Evolutionary conservation across 2,797 vertebrate genomes (phyloP).

Genomic region (Sebastes aleutianus): DNA sequence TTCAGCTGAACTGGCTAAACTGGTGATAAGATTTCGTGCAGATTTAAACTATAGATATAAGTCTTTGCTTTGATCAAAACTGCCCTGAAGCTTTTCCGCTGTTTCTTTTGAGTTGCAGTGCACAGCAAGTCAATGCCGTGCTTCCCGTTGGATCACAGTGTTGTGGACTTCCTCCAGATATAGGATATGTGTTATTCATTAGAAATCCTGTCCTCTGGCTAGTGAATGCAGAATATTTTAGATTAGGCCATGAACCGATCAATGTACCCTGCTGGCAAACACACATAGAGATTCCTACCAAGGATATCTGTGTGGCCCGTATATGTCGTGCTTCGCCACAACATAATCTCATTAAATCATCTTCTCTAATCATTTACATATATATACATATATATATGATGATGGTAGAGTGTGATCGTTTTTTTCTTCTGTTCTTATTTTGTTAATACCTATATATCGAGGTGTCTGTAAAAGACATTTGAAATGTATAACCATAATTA

Average conservation of each 20-base stretch:
- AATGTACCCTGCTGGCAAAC: constrained; percentile 58
- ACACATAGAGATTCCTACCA: constrained; percentile 21
- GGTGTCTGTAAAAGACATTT: not conserved
- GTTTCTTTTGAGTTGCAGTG: constrained; percentile 51
- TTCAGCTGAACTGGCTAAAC: constrained; percentile 17
- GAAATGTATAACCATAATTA: not conserved
- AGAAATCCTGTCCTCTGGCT: constrained; percentile 66
- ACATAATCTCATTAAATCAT: constrained; percentile 29
- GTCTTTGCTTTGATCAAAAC: constrained; percentile 62
- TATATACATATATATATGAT: not conserved
- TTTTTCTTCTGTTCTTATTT: not conserved
- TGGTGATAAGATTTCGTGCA: constrained; percentile 31
- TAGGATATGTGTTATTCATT: constrained; percentile 74
- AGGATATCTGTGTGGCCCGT: not conserved
- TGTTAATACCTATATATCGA: not conserved
- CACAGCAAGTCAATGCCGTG: constrained; percentile 51
- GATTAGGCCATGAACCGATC: constrained; percentile 49
- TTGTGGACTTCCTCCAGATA: constrained; percentile 66
- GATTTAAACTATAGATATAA: constrained; percentile 47
- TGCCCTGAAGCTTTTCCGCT: constrained; percentile 55
- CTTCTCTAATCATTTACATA: constrained; percentile 1
- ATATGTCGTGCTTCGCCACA: not conserved
- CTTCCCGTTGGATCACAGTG: constrained; percentile 64
- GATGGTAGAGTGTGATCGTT: not conserved
- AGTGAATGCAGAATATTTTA: constrained; percentile 61